A percentile compares a stretch with the other conserved stretches of the same genome.
Conservation (phyloP, 2,797 vertebrate genomes). For the Limosa lapponica region DNA sequence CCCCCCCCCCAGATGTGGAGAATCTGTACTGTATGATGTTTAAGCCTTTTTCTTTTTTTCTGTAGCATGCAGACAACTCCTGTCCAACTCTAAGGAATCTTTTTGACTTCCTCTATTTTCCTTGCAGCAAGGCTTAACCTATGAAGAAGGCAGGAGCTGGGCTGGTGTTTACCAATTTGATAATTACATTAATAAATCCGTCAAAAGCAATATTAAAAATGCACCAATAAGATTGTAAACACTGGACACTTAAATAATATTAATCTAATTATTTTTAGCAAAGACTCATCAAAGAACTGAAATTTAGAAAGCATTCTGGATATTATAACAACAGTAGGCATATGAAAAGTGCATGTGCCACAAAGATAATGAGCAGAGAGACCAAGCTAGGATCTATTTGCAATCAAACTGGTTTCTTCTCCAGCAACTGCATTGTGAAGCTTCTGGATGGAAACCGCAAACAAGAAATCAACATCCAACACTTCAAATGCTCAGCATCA, state of each 20-base stretch:
- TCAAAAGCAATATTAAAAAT: neutral
- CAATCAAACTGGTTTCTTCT: neutral
- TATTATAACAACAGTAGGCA: neutral
- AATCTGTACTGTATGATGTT: neutral
- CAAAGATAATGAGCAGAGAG: neutral
- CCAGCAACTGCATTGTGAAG: neutral
- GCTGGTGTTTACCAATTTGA: neutral
- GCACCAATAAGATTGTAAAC: neutral
- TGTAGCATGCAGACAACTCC: neutral
- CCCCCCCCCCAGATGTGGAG: neutral
- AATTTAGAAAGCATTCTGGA: neutral
- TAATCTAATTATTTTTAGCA: neutral
- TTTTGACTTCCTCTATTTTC: neutral
- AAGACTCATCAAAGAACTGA: neutral
- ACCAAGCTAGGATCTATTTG: neutral
- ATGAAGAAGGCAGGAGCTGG: neutral
- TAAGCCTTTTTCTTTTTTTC: fast-evolving
- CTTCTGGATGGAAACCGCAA: neutral
- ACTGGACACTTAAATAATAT: neutral
- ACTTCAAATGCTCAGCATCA: constrained; percentile 24
- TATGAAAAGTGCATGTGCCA: neutral
- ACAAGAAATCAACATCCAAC: neutral
- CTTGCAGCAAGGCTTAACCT: neutral
- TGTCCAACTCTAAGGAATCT: neutral
- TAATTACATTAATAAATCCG: neutral